Percentiles rank a stretch among this genome's conserved stretches.
These are phyloP conservation scores for Procambarus clarkii DNA, from an alignment of 1,140 invertebrate genomes.

Conservation along the genomic window DNA sequence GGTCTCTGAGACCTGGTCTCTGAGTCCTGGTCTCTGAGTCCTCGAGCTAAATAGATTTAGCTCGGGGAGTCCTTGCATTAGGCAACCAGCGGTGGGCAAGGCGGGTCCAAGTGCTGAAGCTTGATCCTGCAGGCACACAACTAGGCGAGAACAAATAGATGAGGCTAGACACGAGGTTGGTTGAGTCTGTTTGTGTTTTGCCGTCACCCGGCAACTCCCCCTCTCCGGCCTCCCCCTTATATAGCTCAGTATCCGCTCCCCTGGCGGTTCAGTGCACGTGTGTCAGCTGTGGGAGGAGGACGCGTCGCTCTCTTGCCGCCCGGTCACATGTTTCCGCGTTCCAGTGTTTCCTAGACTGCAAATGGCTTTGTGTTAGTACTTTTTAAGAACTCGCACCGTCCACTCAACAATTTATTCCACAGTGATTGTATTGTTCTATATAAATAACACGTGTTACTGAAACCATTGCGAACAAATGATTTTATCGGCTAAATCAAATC, in stretches of 20 bases:
- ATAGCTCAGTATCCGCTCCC: neutral
- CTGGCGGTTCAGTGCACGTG: conserved; percentile 30
- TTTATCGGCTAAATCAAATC: neutral
- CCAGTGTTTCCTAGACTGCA: neutral
- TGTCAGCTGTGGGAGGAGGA: neutral
- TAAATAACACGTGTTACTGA: neutral
- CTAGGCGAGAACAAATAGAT: no score
- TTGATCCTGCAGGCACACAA: no score
- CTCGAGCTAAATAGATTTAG: no score
- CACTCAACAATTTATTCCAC: neutral
- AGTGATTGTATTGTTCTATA: neutral
- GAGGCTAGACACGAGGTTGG: no score
- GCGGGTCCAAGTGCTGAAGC: no score
- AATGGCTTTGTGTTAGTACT: neutral
- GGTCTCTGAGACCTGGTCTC: no score
- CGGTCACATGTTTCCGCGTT: conserved; percentile 17
- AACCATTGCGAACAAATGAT: neutral
- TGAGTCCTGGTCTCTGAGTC: no score
- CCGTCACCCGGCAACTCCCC: neutral
- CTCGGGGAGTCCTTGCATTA: no score
- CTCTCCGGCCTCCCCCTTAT: neutral
- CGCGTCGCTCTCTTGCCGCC: neutral
- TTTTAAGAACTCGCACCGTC: no score
- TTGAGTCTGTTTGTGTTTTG: neutral
- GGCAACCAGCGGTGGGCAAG: no score